Conservation (phyloP, 1,140 invertebrate species). For the Brachionus rotundiformis region DNA sequence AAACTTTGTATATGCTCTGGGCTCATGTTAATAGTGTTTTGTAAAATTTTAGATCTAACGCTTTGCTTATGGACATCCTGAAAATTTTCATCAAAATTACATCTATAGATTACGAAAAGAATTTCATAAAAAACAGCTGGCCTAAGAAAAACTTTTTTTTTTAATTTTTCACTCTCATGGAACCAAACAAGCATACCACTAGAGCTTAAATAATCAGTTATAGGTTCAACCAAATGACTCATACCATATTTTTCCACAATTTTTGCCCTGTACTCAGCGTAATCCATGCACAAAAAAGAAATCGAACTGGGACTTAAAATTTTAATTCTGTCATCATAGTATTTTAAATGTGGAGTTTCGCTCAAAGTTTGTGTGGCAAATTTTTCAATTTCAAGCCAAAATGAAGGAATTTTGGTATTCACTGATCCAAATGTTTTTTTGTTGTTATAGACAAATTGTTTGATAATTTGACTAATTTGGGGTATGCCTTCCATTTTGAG, state of each 20-base stretch:
- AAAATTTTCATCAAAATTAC: slow-evolving; percentile 27
- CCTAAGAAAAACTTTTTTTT: slow-evolving; percentile 39
- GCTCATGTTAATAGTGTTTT: background rate
- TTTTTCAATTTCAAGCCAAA: slow-evolving; percentile 44
- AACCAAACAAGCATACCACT: slow-evolving; percentile 23
- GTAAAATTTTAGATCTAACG: slow-evolving; percentile 28
- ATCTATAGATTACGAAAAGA: slow-evolving; percentile 15
- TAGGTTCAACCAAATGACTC: slow-evolving; percentile 43
- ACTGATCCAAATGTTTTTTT: background rate
- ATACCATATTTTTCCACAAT: slow-evolving; percentile 44
- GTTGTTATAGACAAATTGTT: slow-evolving; percentile 6
- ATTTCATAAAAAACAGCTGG: slow-evolving; percentile 33
- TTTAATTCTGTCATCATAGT: slow-evolving; percentile 27
- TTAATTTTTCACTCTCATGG: background rate
- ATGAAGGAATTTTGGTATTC: slow-evolving; percentile 44
- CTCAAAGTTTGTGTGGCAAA: background rate
- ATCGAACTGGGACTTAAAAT: background rate
- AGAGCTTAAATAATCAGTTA: slow-evolving; percentile 2
- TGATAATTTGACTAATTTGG: background rate
- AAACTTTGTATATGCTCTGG: background rate
- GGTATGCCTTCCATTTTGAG: slow-evolving; percentile 25
- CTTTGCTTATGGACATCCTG: slow-evolving; percentile 18
- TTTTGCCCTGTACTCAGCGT: background rate
- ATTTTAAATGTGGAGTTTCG: slow-evolving; percentile 11
- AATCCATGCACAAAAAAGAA: slow-evolving; percentile 24